These are phyloP conservation scores for Andrena hattorfiana DNA, from an alignment of 2,888 invertebrate genomes.

Conservation along the genomic window DNA sequence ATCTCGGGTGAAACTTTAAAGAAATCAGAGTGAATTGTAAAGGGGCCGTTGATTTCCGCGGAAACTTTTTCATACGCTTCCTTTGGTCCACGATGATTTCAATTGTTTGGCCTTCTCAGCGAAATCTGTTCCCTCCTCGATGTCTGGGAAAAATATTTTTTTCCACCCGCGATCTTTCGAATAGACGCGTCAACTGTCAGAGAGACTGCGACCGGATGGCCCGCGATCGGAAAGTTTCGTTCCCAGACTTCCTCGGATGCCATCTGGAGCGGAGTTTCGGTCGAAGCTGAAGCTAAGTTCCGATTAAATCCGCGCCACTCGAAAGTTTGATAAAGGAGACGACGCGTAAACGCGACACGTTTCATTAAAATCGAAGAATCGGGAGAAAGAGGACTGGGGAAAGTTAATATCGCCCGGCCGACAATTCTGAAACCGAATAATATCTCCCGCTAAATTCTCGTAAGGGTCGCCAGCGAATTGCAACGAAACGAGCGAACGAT, in stretches of 20 bases:
- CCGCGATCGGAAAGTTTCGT: constrained; percentile 50
- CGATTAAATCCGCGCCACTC: constrained; percentile 62
- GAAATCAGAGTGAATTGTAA: not conserved
- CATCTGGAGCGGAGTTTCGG: constrained; percentile 51
- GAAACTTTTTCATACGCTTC: not conserved
- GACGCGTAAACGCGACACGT: constrained; percentile 33
- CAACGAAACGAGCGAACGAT: constrained; percentile 34
- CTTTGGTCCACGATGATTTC: not conserved
- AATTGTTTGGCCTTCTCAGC: constrained; percentile 12
- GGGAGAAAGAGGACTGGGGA: not conserved
- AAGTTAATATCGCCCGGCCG: constrained; percentile 33
- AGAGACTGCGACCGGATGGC: not conserved
- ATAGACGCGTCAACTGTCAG: not conserved
- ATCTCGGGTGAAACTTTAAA: constrained; percentile 24
- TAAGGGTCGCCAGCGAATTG: constrained; percentile 30
- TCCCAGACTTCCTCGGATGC: constrained; percentile 23
- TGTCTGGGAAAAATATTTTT: not conserved
- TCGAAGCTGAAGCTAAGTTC: constrained; percentile 65
- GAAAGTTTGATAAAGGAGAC: constrained; percentile 22
- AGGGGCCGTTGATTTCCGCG: not conserved
- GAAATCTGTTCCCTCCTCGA: constrained; percentile 4
- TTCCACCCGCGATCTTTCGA: not conserved
- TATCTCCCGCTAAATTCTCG: too few species aligned
- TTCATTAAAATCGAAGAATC: constrained; percentile 40
- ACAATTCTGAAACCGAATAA: not conserved